Evolutionary conservation across 2,797 vertebrate genomes (phyloP).

Genomic region (Choloepus didactylus): DNA sequence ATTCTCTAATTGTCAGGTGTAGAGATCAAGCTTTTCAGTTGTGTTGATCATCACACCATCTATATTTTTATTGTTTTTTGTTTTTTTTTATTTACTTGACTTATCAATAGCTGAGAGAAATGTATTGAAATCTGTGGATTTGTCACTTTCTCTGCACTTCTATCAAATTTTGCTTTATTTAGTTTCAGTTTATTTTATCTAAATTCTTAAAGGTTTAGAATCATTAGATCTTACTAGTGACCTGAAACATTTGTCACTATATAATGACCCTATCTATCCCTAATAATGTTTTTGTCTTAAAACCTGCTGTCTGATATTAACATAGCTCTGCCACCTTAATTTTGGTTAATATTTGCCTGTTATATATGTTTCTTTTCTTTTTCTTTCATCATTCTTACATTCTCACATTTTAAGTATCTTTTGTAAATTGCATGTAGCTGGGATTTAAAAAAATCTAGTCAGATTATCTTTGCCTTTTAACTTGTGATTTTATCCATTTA

Average conservation of each 20-base stretch:
- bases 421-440: background rate
- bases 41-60: too few relatives aligned
- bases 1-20: background rate
- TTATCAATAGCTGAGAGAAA: background rate
- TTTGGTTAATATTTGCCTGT: conserved; percentile 5
- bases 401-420: conserved; percentile 12
- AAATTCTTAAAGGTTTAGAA: conserved; percentile 16
- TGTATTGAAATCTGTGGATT: background rate
- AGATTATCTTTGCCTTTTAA: background rate
- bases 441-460: background rate
- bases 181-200: background rate
- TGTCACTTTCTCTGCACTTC: background rate
- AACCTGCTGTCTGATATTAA: background rate
- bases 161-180: background rate
- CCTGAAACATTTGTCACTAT: background rate
- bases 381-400: background rate
- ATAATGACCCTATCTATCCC: background rate
- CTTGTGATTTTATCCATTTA: background rate
- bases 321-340: background rate
- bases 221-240: background rate
- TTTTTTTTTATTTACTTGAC: background rate
- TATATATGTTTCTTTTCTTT: background rate
- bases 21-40: background rate
- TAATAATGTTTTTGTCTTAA: conserved; percentile 11
- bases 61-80: too few relatives aligned